These are phyloP conservation scores for Gymnothorax javanicus DNA, from an alignment of 2,797 vertebrate species.

Conservation along the genomic window DNA sequence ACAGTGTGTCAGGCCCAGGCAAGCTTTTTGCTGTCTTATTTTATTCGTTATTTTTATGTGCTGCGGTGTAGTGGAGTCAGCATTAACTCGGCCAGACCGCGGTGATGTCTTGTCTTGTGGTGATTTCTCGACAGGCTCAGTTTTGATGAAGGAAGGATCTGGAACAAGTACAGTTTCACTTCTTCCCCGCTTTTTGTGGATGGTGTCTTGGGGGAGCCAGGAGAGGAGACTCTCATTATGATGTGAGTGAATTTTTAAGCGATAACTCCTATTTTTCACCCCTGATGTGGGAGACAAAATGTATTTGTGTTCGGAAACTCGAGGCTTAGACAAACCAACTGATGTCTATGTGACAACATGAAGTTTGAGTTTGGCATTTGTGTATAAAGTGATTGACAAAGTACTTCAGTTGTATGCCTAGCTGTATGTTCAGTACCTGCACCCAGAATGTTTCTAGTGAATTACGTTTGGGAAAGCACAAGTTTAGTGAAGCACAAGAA, in stretches of 20 bases:
- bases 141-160: constrained; percentile 93
- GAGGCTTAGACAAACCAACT: not conserved
- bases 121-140: constrained; percentile 80
- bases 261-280: not conserved
- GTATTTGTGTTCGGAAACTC: constrained; percentile 7
- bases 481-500: not conserved
- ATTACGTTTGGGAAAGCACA: not conserved
- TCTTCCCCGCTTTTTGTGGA: constrained; percentile 93
- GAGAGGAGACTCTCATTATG: constrained; percentile 98
- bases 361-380: not conserved
- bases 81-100: not conserved
- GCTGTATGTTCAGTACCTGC: not conserved
- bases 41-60: not conserved
- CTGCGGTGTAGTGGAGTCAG: not conserved
- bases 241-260: constrained; percentile 77
- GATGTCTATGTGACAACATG: not conserved
- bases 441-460: not conserved
- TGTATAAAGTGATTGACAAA: not conserved
- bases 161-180: constrained; percentile 97
- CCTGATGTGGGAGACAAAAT: not conserved
- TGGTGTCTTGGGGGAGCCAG: constrained; percentile 92
- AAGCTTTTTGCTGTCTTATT: not conserved
- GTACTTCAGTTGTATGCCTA: not conserved
- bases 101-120: constrained; percentile 41
- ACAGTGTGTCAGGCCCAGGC: not conserved